Base-by-base conservation (phyloP, 2,113 vertebrate species). In the Xerus inauris region DNA sequence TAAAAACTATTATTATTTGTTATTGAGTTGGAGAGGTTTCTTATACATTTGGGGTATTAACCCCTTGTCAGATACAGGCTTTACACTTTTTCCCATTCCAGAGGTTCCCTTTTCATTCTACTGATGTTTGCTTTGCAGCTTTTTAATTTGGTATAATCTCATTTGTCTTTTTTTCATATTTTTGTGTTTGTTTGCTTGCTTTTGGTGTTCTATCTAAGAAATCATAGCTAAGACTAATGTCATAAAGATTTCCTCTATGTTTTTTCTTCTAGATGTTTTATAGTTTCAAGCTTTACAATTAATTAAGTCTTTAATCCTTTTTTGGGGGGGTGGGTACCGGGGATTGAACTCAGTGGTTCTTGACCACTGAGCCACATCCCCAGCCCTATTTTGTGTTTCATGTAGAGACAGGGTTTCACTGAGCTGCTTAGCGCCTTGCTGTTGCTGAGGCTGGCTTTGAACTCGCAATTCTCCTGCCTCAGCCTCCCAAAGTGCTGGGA, bases 251-350 rank as follows among this genome's bases (percentile, higher is more conserved):
- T 47, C 22, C 4, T n/a, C 0, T 72, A 26, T 51, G 17, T 87
- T 91, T 76, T 91, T 76, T 85, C 16, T 92, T 85, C 77, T 64
- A 88, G 62, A 57, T 81, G 40, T 94, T 75, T 81, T 91, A 40
- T 75, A 38, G 8, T 47, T 96, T 67, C 30, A 49, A 32, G 26
- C 38, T 5, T 89, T 65, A 73, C 47, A 32, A 65, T 45, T 62
- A 93, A 45, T 62, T 62, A 62, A 10, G 3, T 62, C 10, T 83
- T 80, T 86, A 76, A 82, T 81, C 28, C 40, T 71, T 76, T 86
- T 76, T n/a, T n/a, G n/a, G n/a, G n/a, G n/a, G n/a, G n/a, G n/a
- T n/a, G n/a, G n/a, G n/a, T n/a, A n/a, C n/a, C n/a, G n/a, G n/a
- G n/a, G n/a, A n/a, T n/a, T n/a, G n/a, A n/a, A n/a, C n/a, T n/a